Evolutionary conservation across 2,113 vertebrate genomes (phyloP).

Genomic region (Passer montanus): DNA sequence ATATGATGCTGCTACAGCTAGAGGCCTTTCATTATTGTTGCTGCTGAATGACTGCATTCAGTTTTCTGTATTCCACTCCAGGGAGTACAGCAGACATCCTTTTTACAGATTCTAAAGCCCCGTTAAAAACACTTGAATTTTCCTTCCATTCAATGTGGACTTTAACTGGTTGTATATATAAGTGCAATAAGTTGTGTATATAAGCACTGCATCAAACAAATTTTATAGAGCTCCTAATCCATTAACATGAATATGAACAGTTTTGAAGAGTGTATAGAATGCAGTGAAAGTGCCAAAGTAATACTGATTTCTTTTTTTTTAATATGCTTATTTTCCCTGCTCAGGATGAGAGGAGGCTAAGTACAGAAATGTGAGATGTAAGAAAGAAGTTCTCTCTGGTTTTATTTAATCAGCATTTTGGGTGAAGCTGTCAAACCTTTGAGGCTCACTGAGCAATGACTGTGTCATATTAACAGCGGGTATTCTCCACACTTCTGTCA

Average conservation of each 20-base stretch:
- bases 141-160: not conserved
- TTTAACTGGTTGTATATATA: not conserved
- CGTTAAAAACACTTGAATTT: conserved; percentile 12
- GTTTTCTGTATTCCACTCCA: not conserved
- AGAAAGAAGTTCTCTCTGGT: not conserved
- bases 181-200: not conserved
- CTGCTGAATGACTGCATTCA: conserved; percentile 36
- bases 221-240: not conserved
- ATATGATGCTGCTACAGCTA: not conserved
- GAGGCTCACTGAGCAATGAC: not conserved
- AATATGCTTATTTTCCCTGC: not conserved
- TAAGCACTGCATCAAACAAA: not conserved
- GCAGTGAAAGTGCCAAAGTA: not conserved
- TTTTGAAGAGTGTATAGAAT: not conserved
- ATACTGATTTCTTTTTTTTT: not conserved
- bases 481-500: not conserved
- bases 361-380: not conserved
- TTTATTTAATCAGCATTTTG: not conserved
- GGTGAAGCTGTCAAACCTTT: not conserved
- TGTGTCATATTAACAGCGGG: not conserved
- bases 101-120: not conserved
- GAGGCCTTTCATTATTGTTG: not conserved
- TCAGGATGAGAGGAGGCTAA: not conserved
- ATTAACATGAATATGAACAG: not conserved
- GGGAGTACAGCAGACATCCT: not conserved